Evolutionary conservation across 2,888 invertebrate species (phyloP).

Genomic region (Drosophila mimetica): DNA sequence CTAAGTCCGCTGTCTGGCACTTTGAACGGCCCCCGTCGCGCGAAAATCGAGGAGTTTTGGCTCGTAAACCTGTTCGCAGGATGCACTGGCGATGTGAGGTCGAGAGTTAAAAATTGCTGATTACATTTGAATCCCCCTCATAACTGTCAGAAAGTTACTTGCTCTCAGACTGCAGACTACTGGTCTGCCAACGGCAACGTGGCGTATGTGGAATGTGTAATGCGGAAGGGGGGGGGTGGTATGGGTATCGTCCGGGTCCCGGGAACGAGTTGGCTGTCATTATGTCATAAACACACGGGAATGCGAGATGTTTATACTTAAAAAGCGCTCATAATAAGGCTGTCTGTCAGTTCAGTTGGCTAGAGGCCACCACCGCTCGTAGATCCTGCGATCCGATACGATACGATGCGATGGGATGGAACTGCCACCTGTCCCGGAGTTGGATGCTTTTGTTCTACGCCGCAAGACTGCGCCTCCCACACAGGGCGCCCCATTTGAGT

Average conservation of each 20-base stretch:
- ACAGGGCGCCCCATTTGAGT: constrained; percentile 9
- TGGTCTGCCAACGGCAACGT: constrained; percentile 35
- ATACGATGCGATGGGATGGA: constrained; percentile 4
- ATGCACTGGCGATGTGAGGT: constrained; percentile 36
- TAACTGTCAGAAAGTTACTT: constrained; percentile 71
- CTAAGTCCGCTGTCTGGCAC: constrained; percentile 62
- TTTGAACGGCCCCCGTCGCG: constrained; percentile 16
- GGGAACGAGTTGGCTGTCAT: constrained; percentile 66
- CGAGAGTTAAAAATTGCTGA: constrained; percentile 64
- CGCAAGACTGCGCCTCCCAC: constrained; percentile 1
- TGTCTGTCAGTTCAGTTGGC: constrained; percentile 39
- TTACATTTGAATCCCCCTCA: constrained; percentile 79
- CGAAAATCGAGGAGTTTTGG: constrained; percentile 30
- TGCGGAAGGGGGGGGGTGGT: too few relatives aligned
- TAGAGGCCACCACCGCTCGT: constrained; percentile 29
- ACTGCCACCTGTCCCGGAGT: constrained; percentile 43
- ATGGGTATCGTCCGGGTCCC: constrained; percentile 37
- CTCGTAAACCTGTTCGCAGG: constrained; percentile 22
- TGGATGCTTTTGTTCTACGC: constrained; percentile 35
- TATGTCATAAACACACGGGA: constrained; percentile 73
- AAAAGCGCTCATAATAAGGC: constrained; percentile 59
- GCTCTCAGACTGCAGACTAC: constrained; percentile 23
- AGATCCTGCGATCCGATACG: constrained; percentile 17
- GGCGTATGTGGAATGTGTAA: constrained; percentile 52
- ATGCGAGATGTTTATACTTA: constrained; percentile 53